Evolutionary conservation across 2,797 vertebrate genomes (phyloP), one percentile per base, ranked within the genome.

Genomic region (Megalops cyprinoides): DNA sequence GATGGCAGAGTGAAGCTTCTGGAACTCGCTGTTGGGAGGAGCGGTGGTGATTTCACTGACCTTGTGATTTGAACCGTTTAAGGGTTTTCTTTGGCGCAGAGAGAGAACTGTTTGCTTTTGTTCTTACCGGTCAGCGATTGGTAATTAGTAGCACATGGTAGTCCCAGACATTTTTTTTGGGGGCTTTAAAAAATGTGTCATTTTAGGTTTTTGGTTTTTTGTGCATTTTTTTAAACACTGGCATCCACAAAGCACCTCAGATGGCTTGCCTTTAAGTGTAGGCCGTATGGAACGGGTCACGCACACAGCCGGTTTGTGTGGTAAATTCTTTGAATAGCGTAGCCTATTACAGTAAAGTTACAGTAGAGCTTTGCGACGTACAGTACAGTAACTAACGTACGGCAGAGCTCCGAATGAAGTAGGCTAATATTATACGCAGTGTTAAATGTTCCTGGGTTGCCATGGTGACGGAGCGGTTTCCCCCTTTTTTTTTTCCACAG

Each of bases 391-490:
- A 49, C 5, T 34, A 9, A 34, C 23, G 4, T 1, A 3, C 0
- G 28, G 28, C 60, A 3, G 10, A 10, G 6, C 9, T 31, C 1
- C 31, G 1, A 4, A 6, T 23, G 34, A 1, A 42, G 20, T 7
- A 42, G 7, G 65, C 65, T 53, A 46, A 55, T 76, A 55, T 55
- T 55, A 20, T 18, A 69, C 65, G 34, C 39, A 60, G n/a, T 37
- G 49, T 75, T 51, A 75, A 37, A 37, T 76, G 53, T 76, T 53
- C 48, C 31, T 55, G 18, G 31, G 76, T 78, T 56, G 0, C 76
- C 56, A 65, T 78, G 53, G 56, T 25, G n/a, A 78, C 23, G 37
- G 34, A 62, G 46, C 25, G 20, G 44, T 75, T 49, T 42, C 5
- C 1, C 37, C n/a, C n/a, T 74, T n/a, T 34, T 7, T 8, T 7